Evolutionary conservation across 2,797 vertebrate species (phyloP).

Genomic region (Prunella strophiata): DNA sequence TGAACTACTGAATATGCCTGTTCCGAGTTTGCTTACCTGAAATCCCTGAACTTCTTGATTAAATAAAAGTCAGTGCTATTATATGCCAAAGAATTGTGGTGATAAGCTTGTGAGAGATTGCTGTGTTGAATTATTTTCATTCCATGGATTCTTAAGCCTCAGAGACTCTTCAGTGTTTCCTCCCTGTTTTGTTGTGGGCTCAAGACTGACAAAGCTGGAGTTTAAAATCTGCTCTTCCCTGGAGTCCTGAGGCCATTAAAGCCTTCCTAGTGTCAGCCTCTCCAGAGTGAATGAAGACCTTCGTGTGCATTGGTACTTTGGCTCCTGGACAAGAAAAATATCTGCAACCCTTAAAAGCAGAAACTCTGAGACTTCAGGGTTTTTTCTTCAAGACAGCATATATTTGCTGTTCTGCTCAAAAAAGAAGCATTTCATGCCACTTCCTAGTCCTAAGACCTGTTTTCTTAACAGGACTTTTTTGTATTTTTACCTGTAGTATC

Average conservation of each 20-base stretch:
- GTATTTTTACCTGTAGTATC: neutral
- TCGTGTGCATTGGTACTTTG: neutral
- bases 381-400: neutral
- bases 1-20: neutral
- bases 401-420: neutral
- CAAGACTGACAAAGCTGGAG: neutral
- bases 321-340: neutral
- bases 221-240: neutral
- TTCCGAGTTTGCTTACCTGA: neutral
- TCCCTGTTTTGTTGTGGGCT: neutral
- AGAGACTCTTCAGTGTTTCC: neutral
- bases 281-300: neutral
- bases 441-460: neutral
- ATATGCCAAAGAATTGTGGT: neutral
- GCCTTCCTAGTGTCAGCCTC: neutral
- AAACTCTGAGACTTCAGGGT: neutral
- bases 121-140: constrained; percentile 24
- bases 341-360: neutral
- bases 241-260: neutral
- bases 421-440: neutral
- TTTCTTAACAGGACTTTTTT: neutral
- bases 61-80: neutral
- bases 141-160: neutral
- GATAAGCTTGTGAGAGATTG: neutral
- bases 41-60: neutral